Evolutionary conservation across 1,140 invertebrate species (phyloP).

Genomic region (Thrips palmi): DNA sequence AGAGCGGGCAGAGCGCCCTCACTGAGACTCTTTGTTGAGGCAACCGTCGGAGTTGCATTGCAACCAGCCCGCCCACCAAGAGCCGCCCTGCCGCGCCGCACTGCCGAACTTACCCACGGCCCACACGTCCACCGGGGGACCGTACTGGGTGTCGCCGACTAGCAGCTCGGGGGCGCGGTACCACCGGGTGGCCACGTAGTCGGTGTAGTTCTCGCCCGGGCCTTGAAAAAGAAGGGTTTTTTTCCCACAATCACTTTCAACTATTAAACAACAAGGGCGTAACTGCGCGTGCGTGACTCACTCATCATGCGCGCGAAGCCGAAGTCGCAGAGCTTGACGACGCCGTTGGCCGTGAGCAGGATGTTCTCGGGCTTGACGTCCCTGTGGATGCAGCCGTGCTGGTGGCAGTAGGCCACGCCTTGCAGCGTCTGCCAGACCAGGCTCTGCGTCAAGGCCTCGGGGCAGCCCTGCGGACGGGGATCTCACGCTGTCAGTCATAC

Average conservation of each 20-base stretch:
- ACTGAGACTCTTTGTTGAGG: no score
- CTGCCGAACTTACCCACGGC: conserved; percentile 54
- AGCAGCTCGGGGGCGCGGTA: conserved; percentile 92
- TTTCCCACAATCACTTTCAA: no score
- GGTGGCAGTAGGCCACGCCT: conserved; percentile 90
- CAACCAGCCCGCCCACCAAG: no score
- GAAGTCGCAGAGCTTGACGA: conserved; percentile 97
- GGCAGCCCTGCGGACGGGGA: conserved; percentile 53
- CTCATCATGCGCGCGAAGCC: conserved; percentile 95
- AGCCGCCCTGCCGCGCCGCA: no score
- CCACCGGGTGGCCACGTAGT: conserved; percentile 98
- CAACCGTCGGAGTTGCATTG: no score
- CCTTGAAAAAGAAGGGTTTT: conserved; percentile 25
- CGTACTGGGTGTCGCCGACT: conserved; percentile 94
- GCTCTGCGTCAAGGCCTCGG: conserved; percentile 73
- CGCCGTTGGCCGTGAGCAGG: conserved; percentile 77
- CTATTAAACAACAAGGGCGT: conserved; percentile 1
- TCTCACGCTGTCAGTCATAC: no score
- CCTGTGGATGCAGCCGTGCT: conserved; percentile 87
- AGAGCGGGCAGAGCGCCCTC: no score
- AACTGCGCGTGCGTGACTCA: no score
- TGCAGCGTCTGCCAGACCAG: conserved; percentile 91
- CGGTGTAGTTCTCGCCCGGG: conserved; percentile 94
- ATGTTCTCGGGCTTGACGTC: conserved; percentile 99
- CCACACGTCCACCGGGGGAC: conserved; percentile 95